Conservation (phyloP, 2,888 invertebrate genomes). For the Dioctria rufipes region DNA sequence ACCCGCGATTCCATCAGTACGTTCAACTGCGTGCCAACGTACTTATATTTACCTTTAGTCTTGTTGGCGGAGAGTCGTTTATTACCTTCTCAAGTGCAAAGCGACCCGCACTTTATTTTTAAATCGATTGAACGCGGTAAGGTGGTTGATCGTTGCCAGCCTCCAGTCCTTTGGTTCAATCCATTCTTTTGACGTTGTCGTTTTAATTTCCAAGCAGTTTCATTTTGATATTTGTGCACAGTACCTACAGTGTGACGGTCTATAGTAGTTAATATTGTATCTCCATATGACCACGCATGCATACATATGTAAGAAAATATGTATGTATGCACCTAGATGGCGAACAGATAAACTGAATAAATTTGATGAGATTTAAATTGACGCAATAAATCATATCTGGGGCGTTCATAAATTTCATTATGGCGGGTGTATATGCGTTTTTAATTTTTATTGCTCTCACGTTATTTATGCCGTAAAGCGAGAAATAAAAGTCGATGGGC, state of each 20-base stretch:
- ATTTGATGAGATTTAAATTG: conserved; percentile 60
- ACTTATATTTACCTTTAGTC: conserved; percentile 29
- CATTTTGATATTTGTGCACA: conserved; percentile 31
- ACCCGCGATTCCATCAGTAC: conserved; percentile 1
- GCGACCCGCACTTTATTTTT: conserved; percentile 52
- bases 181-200: background rate
- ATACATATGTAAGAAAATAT: no score
- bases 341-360: conserved; percentile 54
- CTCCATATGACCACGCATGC: no score
- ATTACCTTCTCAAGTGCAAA: conserved; percentile 48
- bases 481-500: conserved; percentile 21
- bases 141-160: background rate
- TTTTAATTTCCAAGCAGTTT: conserved; percentile 45
- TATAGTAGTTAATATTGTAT: no score
- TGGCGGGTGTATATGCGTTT: conserved; percentile 59
- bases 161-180: background rate
- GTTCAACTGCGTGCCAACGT: background rate
- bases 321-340: no score
- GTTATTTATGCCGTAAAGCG: conserved; percentile 47
- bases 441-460: conserved; percentile 57
- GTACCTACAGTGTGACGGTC: no score
- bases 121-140: conserved; percentile 13
- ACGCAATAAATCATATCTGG: conserved; percentile 57
- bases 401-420: conserved; percentile 58
- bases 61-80: conserved; percentile 18